Evolutionary conservation across 2,888 invertebrate genomes (phyloP), one percentile per base, ranked within the genome.

Genomic region (Mellilla xanthometata): DNA sequence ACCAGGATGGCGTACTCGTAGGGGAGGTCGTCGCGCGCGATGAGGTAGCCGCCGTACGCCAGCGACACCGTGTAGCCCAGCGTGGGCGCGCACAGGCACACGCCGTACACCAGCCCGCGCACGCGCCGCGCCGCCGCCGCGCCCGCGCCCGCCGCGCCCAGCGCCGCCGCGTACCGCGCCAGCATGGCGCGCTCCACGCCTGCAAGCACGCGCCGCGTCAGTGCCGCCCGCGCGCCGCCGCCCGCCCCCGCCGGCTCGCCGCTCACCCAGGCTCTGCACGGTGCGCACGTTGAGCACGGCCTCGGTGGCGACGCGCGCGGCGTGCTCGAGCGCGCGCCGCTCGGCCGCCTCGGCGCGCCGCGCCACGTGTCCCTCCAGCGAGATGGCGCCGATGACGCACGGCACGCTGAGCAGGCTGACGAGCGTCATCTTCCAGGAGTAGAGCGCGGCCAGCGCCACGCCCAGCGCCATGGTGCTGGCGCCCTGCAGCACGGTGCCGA

Each of bases 1-100:
- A 95, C 94, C 48, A 94, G 92, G 56, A 95, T 94, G 24, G 94
- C 92, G 52, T 92, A 85, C 61, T 93, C 91, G 62, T 93, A 95
- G 1, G 75, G 78, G 52, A 95, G 59, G 2, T 78, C 90, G 24
- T 92, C 92, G 7, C 91, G 75, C 0, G 94, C 92, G 9, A 94
- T 92, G 28, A 95, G 81, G 41, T 91, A 89, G 0, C 94, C 94
- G 0, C 94, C 95, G 64, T 94, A 95, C 44, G 92, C 93, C 22
- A 95, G 83, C 19, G 93, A 93, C 2, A 94, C 78, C 2, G 93
- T 93, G 71, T 95, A 95, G 0, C 94, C 94, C 7, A 94, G 81
- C 49, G 94, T 93, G 0, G 94, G 94, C 1, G 93, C 90, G 35
- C 93, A 91, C 65, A 94, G 92, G 1, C 94, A 94, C 52, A 94